Evolutionary conservation across 2,113 vertebrate genomes (phyloP).

Genomic region (Malurus elegans): DNA sequence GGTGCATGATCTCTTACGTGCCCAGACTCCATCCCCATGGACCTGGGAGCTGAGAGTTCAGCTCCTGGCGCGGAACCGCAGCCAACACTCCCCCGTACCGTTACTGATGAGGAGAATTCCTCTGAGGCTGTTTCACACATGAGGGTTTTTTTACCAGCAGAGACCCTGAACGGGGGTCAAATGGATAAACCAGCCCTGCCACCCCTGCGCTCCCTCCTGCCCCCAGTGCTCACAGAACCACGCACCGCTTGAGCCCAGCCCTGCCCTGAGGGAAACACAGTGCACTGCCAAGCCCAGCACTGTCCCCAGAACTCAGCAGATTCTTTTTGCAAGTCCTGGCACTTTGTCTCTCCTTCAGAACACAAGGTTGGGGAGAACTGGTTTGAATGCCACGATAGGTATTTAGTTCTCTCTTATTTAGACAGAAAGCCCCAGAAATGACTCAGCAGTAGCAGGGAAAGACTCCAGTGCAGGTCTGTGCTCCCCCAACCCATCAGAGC

Average conservation of each 20-base stretch:
- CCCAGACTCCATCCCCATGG: background rate
- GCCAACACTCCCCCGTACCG: background rate
- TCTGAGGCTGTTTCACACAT: background rate
- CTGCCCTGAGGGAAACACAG: background rate
- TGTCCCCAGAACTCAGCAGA: background rate
- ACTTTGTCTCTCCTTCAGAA: background rate
- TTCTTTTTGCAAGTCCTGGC: background rate
- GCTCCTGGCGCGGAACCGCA: background rate
- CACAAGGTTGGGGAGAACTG: background rate
- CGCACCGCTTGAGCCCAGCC: fast-evolving
- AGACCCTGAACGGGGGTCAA: background rate
- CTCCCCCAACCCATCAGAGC: constrained; percentile 38
- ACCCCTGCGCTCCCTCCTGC: background rate
- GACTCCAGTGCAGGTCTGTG: constrained; percentile 73
- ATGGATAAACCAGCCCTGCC: background rate
- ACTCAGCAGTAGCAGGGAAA: background rate
- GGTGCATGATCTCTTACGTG: background rate
- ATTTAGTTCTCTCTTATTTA: background rate
- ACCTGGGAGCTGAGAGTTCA: background rate
- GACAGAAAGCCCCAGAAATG: background rate
- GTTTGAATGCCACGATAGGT: background rate
- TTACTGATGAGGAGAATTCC: fast-evolving
- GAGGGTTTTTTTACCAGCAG: background rate
- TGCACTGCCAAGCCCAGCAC: background rate
- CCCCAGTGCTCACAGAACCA: background rate